phyloP scores from a whole-genome alignment of 2,888 invertebrate species.

The Cephus nigrinus region DNA sequence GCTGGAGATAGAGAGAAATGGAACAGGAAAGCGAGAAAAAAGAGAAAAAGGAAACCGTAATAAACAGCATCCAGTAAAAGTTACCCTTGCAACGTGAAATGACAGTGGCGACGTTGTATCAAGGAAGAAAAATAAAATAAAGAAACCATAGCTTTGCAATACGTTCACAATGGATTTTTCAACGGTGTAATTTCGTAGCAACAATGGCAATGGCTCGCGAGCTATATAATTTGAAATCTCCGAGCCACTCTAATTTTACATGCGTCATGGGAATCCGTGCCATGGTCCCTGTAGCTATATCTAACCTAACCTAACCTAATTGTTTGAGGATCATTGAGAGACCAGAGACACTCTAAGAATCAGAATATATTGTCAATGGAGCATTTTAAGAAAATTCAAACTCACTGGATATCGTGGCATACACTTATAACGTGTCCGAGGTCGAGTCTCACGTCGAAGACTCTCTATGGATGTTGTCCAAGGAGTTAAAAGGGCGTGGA shows the following conservation, averaged over 20 bases:
- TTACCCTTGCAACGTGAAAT: background rate
- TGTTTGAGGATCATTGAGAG: background rate
- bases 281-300: background rate
- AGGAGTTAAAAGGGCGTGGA: conserved; percentile 17
- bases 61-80: background rate
- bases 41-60: conserved; percentile 1
- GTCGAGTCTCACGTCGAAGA: background rate
- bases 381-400: background rate
- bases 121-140: conserved; percentile 8
- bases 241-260: conserved; percentile 44
- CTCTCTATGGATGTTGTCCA: conserved; percentile 14
- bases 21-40: conserved; percentile 24
- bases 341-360: background rate
- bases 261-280: conserved; percentile 43
- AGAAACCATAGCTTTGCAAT: conserved; percentile 21
- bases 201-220: conserved; percentile 41
- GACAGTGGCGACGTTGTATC: background rate
- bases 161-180: conserved; percentile 48
- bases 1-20: conserved; percentile 6
- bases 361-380: background rate
- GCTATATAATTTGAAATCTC: conserved; percentile 12
- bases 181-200: conserved; percentile 50
- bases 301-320: background rate
- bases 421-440: background rate
- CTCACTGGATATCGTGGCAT: background rate